These are phyloP conservation scores for Nesoenas mayeri DNA, from an alignment of 2,113 vertebrate species.

Conservation along the genomic window DNA sequence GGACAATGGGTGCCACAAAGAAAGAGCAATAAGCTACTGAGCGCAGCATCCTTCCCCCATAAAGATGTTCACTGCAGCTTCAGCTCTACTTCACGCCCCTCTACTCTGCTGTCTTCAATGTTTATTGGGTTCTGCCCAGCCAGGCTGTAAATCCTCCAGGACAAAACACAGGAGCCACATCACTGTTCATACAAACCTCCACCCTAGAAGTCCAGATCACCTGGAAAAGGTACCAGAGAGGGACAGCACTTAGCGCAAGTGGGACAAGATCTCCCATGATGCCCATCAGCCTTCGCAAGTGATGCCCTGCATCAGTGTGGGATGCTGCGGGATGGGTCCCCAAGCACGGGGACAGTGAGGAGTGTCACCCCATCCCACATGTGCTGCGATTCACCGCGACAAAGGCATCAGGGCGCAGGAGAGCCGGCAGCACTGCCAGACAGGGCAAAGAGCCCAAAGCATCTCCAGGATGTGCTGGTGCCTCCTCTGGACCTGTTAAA, in stretches of 20 bases:
- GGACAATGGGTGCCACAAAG: rapidly evolving
- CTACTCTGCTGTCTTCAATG: not conserved
- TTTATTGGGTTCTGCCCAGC: not conserved
- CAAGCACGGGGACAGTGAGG: not conserved
- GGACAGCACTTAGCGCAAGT: not conserved
- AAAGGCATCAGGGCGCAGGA: not conserved
- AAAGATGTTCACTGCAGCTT: not conserved
- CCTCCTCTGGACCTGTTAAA: not conserved
- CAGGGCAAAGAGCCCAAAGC: not conserved
- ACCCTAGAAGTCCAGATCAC: not conserved
- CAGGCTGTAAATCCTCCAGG: not conserved
- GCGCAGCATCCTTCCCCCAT: not conserved
- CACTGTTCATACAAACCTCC: not conserved
- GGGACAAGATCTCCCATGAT: not conserved
- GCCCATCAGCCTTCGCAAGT: not conserved
- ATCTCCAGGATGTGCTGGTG: not conserved
- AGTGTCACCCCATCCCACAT: not conserved
- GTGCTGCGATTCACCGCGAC: rapidly evolving
- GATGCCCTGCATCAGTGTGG: rapidly evolving
- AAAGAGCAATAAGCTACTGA: not conserved
- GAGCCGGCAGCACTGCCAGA: not conserved
- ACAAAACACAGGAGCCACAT: not conserved
- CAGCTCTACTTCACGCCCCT: not conserved
- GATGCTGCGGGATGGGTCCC: not conserved
- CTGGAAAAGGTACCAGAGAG: not conserved